Evolutionary conservation across 2,797 vertebrate genomes (phyloP), one percentile per base, ranked within the genome.

Genomic region (Acanthurus tractus): DNA sequence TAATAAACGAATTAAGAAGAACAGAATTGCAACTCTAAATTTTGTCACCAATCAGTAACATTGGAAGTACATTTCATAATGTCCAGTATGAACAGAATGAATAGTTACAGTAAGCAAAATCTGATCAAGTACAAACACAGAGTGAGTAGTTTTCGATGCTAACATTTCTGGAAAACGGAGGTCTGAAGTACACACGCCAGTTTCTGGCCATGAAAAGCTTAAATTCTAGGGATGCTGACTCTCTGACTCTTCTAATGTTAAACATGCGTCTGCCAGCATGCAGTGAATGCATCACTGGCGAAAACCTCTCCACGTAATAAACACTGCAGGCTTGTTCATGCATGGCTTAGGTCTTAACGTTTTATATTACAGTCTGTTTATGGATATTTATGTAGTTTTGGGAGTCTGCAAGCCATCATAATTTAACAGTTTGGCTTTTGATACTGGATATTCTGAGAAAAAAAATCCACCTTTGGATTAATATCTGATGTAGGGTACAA

Each of bases 141-240:
- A 34, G 6, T 34, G 6, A 34, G 29, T 6, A 34, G 29, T 34
- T 7, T 34, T 34, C 6, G 29, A 34, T 34, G 6, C 6, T 34
- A 34, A 7, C 29, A 34, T 5, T 34, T 34, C 29, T 34, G 29
- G 29, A 3, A 34, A 6, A 34, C 6, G 23, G 63, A 78, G 56
- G n/a, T 76, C 85, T 84, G 63, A 76, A 70, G 67, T 85, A 87
- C 81, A 44, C 10, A 12, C 61, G 62, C 45, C 69, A 66, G 44
- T 74, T 82, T 80, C 63, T 88, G 84, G 77, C 86, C 82, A 61
- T 83, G 73, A 50, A 68, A 68, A 82, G 69, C 83, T 69, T 46
- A 73, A 61, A 50, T 68, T 73, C 50, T 70, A 53, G 56, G 63
- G 53, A 67, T 70, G 23, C 54, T 67, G 74, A 76, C 74, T 75